phyloP scores from a whole-genome alignment of 2,888 invertebrate genomes.

The Meganola albula region DNA sequence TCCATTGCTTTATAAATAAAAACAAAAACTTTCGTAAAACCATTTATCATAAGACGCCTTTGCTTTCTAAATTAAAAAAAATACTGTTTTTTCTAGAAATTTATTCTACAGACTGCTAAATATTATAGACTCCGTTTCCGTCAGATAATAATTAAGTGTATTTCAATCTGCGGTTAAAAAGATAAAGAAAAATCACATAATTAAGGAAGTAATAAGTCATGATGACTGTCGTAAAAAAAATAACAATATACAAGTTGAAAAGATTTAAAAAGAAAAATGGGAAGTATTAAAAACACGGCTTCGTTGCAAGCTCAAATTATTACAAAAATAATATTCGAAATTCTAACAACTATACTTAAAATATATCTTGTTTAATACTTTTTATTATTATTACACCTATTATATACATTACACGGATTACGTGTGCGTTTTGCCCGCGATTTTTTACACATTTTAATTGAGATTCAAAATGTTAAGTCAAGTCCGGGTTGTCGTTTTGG shows the following conservation, averaged over 20 bases:
- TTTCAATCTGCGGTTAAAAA: too few species aligned
- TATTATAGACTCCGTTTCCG: too few species aligned
- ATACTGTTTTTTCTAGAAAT: too few species aligned
- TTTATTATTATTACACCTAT: conserved; percentile 41
- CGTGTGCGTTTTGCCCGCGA: conserved; percentile 25
- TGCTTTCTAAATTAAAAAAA: too few species aligned
- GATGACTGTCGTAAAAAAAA: too few species aligned
- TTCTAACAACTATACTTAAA: conserved; percentile 51
- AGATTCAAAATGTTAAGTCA: conserved; percentile 49
- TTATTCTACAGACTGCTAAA: too few species aligned
- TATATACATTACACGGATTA: conserved; percentile 52
- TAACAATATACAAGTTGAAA: conserved; percentile 7
- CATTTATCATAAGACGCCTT: too few species aligned
- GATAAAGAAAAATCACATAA: too few species aligned
- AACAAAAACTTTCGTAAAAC: too few species aligned
- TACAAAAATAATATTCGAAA: conserved; percentile 61
- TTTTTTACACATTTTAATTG: conserved; percentile 26
- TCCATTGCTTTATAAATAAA: too few species aligned
- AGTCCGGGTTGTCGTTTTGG: conserved; percentile 36
- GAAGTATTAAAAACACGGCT: conserved; percentile 55
- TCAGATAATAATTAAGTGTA: too few species aligned
- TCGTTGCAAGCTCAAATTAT: conserved; percentile 70
- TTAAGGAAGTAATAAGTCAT: too few species aligned
- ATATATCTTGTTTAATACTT: conserved; percentile 63
- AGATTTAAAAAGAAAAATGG: conserved; percentile 19